phyloP scores from a whole-genome alignment of 2,888 invertebrate species.

The Lepidocyrtinus sp. region DNA sequence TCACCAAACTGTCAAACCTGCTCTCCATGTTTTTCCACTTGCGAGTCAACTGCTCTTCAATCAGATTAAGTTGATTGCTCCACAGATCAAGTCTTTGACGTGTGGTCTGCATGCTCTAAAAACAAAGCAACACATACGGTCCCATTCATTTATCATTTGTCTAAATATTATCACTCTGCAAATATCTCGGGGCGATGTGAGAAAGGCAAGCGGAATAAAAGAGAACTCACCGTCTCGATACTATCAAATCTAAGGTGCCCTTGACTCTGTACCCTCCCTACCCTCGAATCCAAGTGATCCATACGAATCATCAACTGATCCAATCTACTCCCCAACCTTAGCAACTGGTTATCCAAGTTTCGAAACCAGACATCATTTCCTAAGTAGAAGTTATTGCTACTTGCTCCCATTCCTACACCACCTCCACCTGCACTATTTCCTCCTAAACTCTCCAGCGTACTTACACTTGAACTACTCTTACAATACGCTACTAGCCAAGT shows the following conservation, averaged over 20 bases:
- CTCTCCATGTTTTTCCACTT: constrained; percentile 68
- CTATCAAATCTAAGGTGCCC: constrained; percentile 66
- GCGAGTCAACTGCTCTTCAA: constrained; percentile 66
- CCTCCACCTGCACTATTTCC: neutral
- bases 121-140: too few relatives aligned
- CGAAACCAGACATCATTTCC: constrained; percentile 46
- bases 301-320: constrained; percentile 73
- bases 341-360: constrained; percentile 62
- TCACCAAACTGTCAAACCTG: constrained; percentile 63
- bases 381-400: constrained; percentile 17
- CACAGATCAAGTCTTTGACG: constrained; percentile 67
- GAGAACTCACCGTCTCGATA: constrained; percentile 68
- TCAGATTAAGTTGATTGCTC: constrained; percentile 64
- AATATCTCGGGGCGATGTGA: too few relatives aligned
- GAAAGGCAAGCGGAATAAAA: too few relatives aligned
- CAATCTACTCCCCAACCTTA: constrained; percentile 71
- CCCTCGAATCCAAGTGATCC: constrained; percentile 73
- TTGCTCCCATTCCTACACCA: neutral
- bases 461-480: too few relatives aligned
- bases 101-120: constrained; percentile 62
- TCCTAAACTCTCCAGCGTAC: neutral
- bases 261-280: constrained; percentile 72
- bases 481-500: too few relatives aligned
- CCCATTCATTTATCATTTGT: too few relatives aligned
- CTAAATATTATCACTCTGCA: too few relatives aligned